Base-by-base conservation (phyloP, 2,888 invertebrate genomes). In the Nasonia oneida region DNA sequence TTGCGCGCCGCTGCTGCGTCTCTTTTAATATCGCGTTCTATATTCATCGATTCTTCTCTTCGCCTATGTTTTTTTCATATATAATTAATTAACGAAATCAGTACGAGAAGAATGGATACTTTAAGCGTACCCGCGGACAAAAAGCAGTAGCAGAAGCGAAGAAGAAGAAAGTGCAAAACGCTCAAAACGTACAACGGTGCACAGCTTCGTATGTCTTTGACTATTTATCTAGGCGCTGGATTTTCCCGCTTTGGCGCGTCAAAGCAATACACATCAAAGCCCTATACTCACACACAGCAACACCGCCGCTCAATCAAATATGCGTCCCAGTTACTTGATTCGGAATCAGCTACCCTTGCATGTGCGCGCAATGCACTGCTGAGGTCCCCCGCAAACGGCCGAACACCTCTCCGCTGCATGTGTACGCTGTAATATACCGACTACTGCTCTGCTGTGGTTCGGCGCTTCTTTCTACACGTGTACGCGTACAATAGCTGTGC, bases 281-380 rank as follows among this genome's bases (percentile, higher is more conserved):
- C n/a, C 37, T 14, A 12, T 39, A 57, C n/a, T 1, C n/a, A 6
- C 15, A 57, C 29, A 42, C 1, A 42, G 29, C 8, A 47, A 47
- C 10, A 47, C 1, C 12, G 10, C 12, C 10, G 47, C 83, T 77
- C 77, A 70, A 83, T 83, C 83, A 83, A 77, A 83, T 83, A 83
- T 83, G 76, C 83, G 83, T 37, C 81, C 74, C n/a, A 73, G 81
- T 61, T 74, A 74, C 81, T 81, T 81, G 81, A 81, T 81, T 74
- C 29, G 73, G n/a, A 6, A 29, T 29, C 29, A 15, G n/a, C 57
- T 57, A 61, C 39, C 53, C 33, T 70, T 42, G 42, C 50, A n/a
- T 37, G 39, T n/a, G 33, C 67, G 15, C 14, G 42, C 42, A 73
- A 39, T 73, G 33, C 33, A 8, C 10, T 47, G 3, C 33, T 23